These are phyloP conservation scores for Spizella passerina DNA, from an alignment of 2,797 vertebrate species.

Conservation along the genomic window DNA sequence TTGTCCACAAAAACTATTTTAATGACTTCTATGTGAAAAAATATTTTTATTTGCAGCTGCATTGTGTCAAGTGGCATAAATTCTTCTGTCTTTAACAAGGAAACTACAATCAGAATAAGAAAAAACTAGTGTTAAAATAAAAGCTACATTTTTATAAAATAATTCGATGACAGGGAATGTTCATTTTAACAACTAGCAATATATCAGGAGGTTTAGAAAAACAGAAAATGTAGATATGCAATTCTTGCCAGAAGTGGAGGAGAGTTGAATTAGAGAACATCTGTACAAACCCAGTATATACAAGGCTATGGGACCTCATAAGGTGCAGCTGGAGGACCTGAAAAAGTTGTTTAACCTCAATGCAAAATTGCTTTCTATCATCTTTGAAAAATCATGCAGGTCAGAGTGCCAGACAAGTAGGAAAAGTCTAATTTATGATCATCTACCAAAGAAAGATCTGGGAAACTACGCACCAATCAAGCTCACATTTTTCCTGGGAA, in stretches of 20 bases:
- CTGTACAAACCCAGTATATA: neutral
- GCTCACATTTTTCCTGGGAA: neutral
- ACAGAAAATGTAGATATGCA: neutral
- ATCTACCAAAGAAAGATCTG: neutral
- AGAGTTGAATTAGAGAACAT: neutral
- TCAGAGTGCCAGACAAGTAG: neutral
- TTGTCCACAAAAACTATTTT: neutral
- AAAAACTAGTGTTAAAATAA: neutral
- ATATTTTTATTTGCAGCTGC: slow-evolving; percentile 13
- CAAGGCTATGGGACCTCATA: neutral
- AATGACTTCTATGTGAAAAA: neutral
- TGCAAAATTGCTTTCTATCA: neutral
- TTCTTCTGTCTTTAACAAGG: neutral
- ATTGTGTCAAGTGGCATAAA: neutral
- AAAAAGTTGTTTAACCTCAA: neutral
- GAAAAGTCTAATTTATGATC: neutral
- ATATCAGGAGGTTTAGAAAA: neutral
- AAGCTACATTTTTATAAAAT: neutral
- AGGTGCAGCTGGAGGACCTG: neutral
- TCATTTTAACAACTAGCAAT: neutral
- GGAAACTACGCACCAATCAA: neutral
- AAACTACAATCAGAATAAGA: neutral
- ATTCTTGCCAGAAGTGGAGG: neutral
- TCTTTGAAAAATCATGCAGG: neutral
- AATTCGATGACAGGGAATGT: neutral